These are phyloP conservation scores for Ephialtes manifestator DNA, from an alignment of 2,888 invertebrate genomes.

Conservation along the genomic window DNA sequence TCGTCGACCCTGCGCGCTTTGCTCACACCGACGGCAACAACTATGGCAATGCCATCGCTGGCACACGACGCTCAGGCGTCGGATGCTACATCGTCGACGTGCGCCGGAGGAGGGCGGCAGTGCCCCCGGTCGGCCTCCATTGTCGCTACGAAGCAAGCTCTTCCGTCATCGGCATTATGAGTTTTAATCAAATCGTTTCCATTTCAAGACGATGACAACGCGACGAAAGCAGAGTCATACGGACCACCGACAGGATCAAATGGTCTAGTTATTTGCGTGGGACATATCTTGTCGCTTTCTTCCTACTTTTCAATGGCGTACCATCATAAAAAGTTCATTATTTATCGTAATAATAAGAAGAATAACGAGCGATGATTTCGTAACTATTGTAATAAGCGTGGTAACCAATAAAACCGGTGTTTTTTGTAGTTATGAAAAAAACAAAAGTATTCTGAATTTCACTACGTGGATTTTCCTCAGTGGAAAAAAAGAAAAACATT, in stretches of 20 bases:
- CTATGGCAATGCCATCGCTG: constrained; percentile 69
- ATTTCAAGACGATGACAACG: constrained; percentile 66
- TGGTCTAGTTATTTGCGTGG: constrained; percentile 18
- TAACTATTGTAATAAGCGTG: too few species aligned
- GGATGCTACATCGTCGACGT: constrained; percentile 71
- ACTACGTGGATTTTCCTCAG: too few species aligned
- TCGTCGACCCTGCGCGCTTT: constrained; percentile 72
- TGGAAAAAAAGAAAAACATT: background rate
- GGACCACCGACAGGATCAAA: constrained; percentile 24
- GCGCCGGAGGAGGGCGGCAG: constrained; percentile 62
- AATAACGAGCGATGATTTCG: background rate
- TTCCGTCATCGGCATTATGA: constrained; percentile 82
- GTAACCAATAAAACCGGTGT: too few species aligned
- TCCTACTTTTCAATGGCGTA: background rate
- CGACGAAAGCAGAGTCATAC: constrained; percentile 34
- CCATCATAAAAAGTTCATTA: background rate
- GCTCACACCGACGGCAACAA: constrained; percentile 67
- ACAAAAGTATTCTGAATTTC: too few species aligned
- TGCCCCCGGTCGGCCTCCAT: constrained; percentile 70
- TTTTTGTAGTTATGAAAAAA: too few species aligned
- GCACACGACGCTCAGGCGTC: constrained; percentile 67
- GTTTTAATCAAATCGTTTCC: constrained; percentile 84
- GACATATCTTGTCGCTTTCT: background rate
- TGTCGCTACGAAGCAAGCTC: constrained; percentile 76
- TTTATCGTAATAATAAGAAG: background rate